Conservation (phyloP, 35 echinoderm and acorn worm species). For the Patiria miniata region DNA sequence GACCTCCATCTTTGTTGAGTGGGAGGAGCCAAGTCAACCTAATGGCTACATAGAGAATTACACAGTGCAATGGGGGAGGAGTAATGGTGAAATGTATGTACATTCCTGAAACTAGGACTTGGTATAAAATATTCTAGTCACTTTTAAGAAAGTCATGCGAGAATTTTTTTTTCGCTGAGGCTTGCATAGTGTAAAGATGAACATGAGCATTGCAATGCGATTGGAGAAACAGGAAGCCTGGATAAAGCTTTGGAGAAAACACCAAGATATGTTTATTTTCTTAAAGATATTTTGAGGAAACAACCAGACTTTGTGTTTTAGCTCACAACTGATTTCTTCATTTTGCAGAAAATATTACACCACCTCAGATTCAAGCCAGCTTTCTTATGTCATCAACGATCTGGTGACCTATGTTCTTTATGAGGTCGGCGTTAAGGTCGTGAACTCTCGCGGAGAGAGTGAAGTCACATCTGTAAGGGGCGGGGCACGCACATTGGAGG, state of each 20-base stretch:
- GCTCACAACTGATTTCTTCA: neutral
- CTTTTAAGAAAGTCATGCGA: too few relatives aligned
- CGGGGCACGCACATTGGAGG: neutral
- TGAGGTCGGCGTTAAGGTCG: neutral
- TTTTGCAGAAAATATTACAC: neutral
- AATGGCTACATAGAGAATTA: neutral
- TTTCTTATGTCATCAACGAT: neutral
- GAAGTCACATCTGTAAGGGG: neutral
- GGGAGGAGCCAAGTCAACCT: neutral
- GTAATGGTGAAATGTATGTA: neutral
- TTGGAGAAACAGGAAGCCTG: too few relatives aligned
- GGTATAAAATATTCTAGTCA: too few relatives aligned
- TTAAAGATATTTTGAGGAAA: too few relatives aligned
- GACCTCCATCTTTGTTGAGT: neutral
- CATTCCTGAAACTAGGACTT: too few relatives aligned
- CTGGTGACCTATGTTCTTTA: neutral
- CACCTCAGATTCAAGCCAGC: neutral
- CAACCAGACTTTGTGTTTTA: too few relatives aligned
- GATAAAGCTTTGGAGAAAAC: too few relatives aligned
- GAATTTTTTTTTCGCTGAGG: too few relatives aligned
- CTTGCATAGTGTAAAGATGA: too few relatives aligned
- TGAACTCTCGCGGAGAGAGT: neutral
- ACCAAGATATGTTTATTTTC: too few relatives aligned
- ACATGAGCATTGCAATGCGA: too few relatives aligned
- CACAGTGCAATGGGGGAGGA: neutral